These are phyloP conservation scores for Chromoteleia sp. DNA, from an alignment of 2,888 invertebrate genomes.

Conservation along the genomic window DNA sequence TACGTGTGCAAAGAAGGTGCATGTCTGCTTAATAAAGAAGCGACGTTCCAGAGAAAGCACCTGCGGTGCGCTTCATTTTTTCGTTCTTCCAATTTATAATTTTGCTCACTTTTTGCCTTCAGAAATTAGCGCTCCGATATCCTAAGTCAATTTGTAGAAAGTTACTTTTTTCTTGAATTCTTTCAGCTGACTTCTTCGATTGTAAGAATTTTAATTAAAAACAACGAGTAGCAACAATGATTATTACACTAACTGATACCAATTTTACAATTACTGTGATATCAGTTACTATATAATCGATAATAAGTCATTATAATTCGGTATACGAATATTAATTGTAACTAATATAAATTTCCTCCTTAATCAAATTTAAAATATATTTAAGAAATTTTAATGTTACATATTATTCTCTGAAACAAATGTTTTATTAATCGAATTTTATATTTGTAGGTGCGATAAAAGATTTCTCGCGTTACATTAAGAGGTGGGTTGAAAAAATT, in stretches of 20 bases:
- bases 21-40: conserved; percentile 64
- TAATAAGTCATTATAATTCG: too few species aligned
- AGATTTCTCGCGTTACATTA: conserved; percentile 14
- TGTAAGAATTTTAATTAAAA: too few species aligned
- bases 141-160: conserved; percentile 42
- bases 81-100: conserved; percentile 55
- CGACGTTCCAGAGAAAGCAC: conserved; percentile 61
- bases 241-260: too few species aligned
- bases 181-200: background rate
- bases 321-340: too few species aligned
- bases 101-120: conserved; percentile 46
- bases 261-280: too few species aligned
- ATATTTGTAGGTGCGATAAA: conserved; percentile 5
- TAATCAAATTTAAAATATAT: too few species aligned
- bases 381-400: too few species aligned
- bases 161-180: conserved; percentile 17
- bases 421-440: too few species aligned
- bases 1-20: conserved; percentile 64
- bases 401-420: too few species aligned
- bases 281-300: too few species aligned
- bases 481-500: conserved; percentile 20
- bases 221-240: too few species aligned
- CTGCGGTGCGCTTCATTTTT: conserved; percentile 59
- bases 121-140: conserved; percentile 42
- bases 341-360: too few species aligned